These are phyloP conservation scores for Sapajus apella DNA, from an alignment of 2,113 vertebrate genomes.

Conservation along the genomic window DNA sequence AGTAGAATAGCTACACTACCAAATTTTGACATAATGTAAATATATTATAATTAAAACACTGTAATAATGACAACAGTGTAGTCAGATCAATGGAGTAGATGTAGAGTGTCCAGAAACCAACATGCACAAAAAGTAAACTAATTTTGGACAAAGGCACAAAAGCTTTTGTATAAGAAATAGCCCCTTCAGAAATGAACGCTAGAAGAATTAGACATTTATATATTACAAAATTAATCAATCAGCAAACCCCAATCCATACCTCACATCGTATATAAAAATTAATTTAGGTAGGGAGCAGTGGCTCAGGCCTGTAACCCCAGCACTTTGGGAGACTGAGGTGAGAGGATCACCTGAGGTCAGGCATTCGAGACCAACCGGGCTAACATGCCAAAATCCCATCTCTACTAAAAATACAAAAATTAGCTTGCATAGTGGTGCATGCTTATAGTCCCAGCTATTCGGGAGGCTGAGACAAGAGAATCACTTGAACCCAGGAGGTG, in stretches of 20 bases:
- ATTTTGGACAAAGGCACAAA: not conserved
- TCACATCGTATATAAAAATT: not conserved
- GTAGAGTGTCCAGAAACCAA: not conserved
- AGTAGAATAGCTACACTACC: not conserved
- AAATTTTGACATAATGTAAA: not conserved
- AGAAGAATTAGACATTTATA: not conserved
- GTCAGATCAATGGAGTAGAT: not conserved
- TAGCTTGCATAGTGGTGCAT: no score
- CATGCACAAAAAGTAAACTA: not conserved
- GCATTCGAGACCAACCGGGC: no score
- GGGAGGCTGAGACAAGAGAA: no score
- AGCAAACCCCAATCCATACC: not conserved
- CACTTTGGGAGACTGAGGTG: no score
- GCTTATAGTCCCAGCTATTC: no score
- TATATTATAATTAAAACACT: not conserved
- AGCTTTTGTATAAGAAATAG: not conserved
- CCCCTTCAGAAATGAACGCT: not conserved
- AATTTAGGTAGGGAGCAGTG: no score
- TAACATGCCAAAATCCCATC: no score
- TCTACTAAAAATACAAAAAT: no score
- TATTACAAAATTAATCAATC: no score
- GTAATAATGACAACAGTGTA: not conserved
- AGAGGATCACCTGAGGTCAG: no score
- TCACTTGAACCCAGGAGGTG: no score
- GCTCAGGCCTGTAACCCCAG: no score